Evolutionary conservation across 1,140 invertebrate genomes (phyloP).

Genomic region (Dysdera silvatica): DNA sequence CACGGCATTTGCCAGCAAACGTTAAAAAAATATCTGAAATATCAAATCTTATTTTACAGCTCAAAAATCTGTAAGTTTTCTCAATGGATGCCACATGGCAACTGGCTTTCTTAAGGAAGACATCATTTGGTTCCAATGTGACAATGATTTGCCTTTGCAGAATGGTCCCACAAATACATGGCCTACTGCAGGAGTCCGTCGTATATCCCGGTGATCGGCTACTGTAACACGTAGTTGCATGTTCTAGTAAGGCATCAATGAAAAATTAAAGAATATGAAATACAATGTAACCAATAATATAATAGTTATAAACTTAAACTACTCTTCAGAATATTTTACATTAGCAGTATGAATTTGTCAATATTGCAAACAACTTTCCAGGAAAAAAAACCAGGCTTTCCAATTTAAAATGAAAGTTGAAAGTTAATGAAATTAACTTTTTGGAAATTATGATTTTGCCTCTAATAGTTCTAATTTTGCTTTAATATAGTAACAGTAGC

Average conservation of each 20-base stretch:
- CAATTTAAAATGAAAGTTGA: too few species aligned
- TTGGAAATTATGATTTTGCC: too few species aligned
- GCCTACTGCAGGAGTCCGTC: constrained; percentile 96
- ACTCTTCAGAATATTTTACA: background rate
- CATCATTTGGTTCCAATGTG: constrained; percentile 99
- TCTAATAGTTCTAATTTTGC: too few species aligned
- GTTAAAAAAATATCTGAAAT: too few species aligned
- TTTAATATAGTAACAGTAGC: too few species aligned
- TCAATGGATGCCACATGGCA: constrained; percentile 96
- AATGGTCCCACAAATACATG: constrained; percentile 94
- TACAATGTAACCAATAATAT: background rate
- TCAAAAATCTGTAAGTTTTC: constrained; percentile 19
- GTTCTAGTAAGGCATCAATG: constrained; percentile 52
- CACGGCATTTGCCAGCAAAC: too few species aligned
- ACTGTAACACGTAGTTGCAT: constrained; percentile 77
- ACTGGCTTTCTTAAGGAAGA: constrained; percentile 94
- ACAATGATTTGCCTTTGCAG: constrained; percentile 89
- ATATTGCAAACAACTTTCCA: too few species aligned
- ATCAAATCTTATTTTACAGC: too few species aligned
- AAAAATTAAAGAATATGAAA: background rate
- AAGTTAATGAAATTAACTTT: too few species aligned
- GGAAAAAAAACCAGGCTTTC: too few species aligned
- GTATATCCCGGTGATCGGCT: constrained; percentile 89
- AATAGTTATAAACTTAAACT: background rate
- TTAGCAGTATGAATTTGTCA: too few species aligned